phyloP scores from a whole-genome alignment of 2,888 invertebrate genomes.

The Ctenicera cuprea region DNA sequence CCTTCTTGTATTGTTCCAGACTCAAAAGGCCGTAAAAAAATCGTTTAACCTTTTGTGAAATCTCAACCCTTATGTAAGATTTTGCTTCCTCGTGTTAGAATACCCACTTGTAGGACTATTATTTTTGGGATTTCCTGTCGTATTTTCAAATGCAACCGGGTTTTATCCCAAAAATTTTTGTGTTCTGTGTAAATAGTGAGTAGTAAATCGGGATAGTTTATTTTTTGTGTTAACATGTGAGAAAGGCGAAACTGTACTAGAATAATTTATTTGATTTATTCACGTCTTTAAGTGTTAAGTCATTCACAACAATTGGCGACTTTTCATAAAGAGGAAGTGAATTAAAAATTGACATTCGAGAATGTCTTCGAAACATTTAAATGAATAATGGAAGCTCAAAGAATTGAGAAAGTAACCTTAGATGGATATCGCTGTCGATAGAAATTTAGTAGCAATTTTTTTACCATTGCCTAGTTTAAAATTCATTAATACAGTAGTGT shows the following conservation, averaged over 20 bases:
- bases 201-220: background rate
- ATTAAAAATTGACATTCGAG: too few relatives aligned
- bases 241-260: background rate
- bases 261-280: background rate
- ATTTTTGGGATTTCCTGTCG: slow-evolving; percentile 2
- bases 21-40: slow-evolving; percentile 51
- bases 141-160: background rate
- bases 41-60: slow-evolving; percentile 48
- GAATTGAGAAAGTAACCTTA: too few relatives aligned
- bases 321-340: too few relatives aligned
- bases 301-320: too few relatives aligned
- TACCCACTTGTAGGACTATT: slow-evolving; percentile 30
- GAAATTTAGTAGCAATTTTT: slow-evolving; percentile 2
- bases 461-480: background rate
- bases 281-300: too few relatives aligned
- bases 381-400: too few relatives aligned
- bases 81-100: slow-evolving; percentile 27
- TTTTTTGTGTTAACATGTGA: slow-evolving; percentile 7
- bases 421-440: too few relatives aligned
- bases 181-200: slow-evolving; percentile 9
- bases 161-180: background rate
- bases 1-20: slow-evolving; percentile 44
- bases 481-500: background rate
- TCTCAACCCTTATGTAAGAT: slow-evolving; percentile 42
- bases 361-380: too few relatives aligned